Conservation (phyloP, 2,888 invertebrate genomes). For the Cancer borealis region DNA sequence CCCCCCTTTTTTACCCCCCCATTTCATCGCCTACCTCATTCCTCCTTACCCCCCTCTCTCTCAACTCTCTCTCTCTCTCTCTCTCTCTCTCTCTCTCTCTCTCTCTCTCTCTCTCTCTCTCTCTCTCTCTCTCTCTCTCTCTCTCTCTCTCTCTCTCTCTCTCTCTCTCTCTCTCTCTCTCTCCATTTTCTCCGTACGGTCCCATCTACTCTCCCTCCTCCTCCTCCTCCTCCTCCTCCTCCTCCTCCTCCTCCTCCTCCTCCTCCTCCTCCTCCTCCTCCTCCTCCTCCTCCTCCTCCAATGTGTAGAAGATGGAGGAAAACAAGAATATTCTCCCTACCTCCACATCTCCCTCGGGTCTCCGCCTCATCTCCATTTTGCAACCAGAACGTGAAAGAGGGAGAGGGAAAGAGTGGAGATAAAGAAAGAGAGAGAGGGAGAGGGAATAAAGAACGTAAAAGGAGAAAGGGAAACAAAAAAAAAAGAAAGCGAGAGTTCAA, state of each 20-base stretch:
- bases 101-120: constrained; percentile 20
- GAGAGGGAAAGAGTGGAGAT: background rate
- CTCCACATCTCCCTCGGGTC: background rate
- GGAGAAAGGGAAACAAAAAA: background rate
- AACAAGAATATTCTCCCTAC: background rate
- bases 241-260: background rate
- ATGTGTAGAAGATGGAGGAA: background rate
- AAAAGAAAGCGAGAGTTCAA: background rate
- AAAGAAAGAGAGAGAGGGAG: background rate
- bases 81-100: constrained; percentile 20
- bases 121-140: constrained; percentile 20
- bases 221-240: background rate
- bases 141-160: constrained; percentile 20
- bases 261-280: constrained; percentile 14
- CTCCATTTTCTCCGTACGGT: background rate
- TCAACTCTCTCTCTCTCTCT: background rate
- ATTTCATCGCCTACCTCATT: background rate
- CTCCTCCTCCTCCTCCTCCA: background rate
- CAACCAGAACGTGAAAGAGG: constrained; percentile 14
- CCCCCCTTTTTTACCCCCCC: too few species aligned
- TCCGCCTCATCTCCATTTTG: constrained; percentile 34
- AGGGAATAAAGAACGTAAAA: background rate
- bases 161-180: background rate
- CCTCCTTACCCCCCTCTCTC: background rate
- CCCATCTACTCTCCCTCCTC: background rate